These are phyloP conservation scores for Cassiopea xamachana DNA, from an alignment of 30 jellyfish, hydroid and myxozoan species.

Conservation along the genomic window DNA sequence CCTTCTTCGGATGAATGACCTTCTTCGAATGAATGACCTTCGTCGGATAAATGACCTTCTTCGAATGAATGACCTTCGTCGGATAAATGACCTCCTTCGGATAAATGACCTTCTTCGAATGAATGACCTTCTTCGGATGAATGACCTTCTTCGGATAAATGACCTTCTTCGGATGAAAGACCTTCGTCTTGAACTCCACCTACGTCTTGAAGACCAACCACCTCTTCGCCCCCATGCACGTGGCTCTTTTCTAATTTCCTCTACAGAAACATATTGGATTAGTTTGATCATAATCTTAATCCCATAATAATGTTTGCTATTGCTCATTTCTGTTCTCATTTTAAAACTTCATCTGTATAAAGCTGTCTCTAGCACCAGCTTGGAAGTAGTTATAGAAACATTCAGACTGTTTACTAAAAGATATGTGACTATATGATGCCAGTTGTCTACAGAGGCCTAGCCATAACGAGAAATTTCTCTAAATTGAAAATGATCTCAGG, in stretches of 20 bases:
- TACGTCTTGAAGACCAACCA: constrained; percentile 18
- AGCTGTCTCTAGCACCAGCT: no score
- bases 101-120: not conserved
- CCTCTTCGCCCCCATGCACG: constrained; percentile 32
- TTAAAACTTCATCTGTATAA: no score
- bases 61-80: not conserved
- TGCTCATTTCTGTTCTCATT: no score
- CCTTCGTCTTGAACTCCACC: not conserved
- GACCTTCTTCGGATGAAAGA: no score
- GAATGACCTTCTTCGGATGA: not conserved
- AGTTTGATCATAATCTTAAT: not conserved
- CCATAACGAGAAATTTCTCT: no score
- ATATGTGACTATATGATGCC: no score
- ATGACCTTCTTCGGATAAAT: not conserved
- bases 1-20: constrained; percentile 6
- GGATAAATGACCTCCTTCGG: not conserved
- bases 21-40: not conserved
- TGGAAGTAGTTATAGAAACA: no score
- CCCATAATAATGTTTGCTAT: not conserved
- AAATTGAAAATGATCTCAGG: no score
- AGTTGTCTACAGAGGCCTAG: no score
- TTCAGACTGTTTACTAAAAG: no score
- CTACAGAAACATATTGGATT: not conserved
- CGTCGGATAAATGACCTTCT: not conserved
- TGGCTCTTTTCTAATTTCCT: constrained; percentile 11